Conservation (phyloP, 2,888 invertebrate genomes). For the Ariolimax columbianus region DNA sequence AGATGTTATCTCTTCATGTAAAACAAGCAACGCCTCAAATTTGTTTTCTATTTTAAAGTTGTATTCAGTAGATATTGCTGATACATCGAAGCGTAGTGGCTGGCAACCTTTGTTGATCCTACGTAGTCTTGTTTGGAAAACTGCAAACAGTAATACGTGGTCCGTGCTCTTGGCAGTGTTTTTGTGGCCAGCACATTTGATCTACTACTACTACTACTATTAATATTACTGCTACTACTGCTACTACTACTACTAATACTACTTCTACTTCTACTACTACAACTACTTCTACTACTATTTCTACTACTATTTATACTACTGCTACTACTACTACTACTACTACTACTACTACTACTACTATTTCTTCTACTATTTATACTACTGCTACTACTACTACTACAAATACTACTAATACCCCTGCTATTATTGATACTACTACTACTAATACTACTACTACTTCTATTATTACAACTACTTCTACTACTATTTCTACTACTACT, state of each 20-base stretch:
- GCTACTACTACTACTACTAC: conserved; percentile 20
- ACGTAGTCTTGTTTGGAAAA: too few relatives aligned
- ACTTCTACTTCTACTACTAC: not conserved
- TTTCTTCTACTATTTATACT: not conserved
- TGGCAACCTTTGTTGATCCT: too few relatives aligned
- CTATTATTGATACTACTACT: conserved; percentile 41
- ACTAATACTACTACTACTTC: conserved; percentile 43
- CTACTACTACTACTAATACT: not conserved
- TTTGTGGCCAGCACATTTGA: too few relatives aligned
- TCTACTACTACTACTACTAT: not conserved
- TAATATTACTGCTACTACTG: not conserved
- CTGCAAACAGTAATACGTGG: too few relatives aligned
- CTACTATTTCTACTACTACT: conserved; percentile 39
- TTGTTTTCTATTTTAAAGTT: too few relatives aligned
- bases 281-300: not conserved
- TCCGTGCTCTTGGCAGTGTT: too few relatives aligned
- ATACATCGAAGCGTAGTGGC: too few relatives aligned
- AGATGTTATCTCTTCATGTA: too few relatives aligned
- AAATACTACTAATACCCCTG: conserved; percentile 10
- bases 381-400: not conserved
- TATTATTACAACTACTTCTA: conserved; percentile 38
- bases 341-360: conserved; percentile 13
- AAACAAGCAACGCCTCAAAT: too few relatives aligned
- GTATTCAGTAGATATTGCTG: too few relatives aligned
- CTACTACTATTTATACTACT: conserved; percentile 24